These are phyloP conservation scores for Todiramphus chloris DNA, from an alignment of 2,113 vertebrate genomes.

Conservation along the genomic window DNA sequence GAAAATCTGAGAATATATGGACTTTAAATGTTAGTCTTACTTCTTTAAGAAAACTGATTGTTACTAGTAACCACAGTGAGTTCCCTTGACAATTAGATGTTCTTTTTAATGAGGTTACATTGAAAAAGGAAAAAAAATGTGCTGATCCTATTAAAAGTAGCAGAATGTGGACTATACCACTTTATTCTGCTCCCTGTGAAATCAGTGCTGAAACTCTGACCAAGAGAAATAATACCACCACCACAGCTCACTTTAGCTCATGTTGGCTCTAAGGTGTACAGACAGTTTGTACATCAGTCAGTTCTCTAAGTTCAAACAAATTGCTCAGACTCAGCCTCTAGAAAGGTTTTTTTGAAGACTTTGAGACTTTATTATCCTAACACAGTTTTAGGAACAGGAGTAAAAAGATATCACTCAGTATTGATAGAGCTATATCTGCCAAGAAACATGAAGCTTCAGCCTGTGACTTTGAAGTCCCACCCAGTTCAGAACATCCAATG, in stretches of 20 bases:
- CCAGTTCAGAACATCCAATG: background rate
- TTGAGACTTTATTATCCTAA: background rate
- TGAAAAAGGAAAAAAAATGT: background rate
- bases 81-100: background rate
- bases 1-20: background rate
- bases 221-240: background rate
- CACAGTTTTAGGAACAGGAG: background rate
- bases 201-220: background rate
- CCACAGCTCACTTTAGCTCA: background rate
- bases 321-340: background rate
- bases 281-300: background rate
- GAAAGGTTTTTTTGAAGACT: background rate
- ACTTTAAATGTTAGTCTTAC: background rate
- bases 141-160: background rate
- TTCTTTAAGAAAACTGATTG: background rate
- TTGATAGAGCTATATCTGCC: background rate
- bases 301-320: rapidly evolving
- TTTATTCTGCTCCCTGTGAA: background rate
- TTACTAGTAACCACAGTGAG: background rate
- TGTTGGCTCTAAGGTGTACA: background rate
- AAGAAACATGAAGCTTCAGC: background rate
- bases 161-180: no score
- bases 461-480: background rate
- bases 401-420: rapidly evolving
- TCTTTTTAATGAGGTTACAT: background rate